Evolutionary conservation across 2,888 invertebrate genomes (phyloP).

Genomic region (Drosophila greeni): DNA sequence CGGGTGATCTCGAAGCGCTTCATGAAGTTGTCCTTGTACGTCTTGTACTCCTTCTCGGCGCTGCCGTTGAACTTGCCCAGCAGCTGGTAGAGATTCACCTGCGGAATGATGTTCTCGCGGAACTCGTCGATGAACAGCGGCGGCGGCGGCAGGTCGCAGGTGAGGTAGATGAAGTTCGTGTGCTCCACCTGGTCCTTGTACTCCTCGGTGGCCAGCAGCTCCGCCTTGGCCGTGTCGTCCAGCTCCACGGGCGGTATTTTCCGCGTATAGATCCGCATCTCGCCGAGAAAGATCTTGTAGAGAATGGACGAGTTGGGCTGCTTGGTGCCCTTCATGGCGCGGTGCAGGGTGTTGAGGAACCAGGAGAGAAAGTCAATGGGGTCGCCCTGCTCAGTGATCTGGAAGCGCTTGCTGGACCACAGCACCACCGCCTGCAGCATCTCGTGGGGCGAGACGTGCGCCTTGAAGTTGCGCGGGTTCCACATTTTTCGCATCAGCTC

Average conservation of each 20-base stretch:
- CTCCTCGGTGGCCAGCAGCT: constrained; percentile 88
- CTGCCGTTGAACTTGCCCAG: constrained; percentile 97
- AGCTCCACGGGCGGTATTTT: constrained; percentile 96
- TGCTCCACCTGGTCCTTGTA: constrained; percentile 93
- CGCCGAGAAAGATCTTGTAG: constrained; percentile 95
- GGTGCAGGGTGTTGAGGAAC: constrained; percentile 97
- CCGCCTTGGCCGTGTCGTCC: constrained; percentile 91
- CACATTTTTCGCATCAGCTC: constrained; percentile 97
- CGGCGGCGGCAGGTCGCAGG: constrained; percentile 97
- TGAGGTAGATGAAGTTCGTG: constrained; percentile 96
- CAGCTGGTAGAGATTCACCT: constrained; percentile 95
- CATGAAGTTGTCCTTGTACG: constrained; percentile 98
- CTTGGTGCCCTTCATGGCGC: constrained; percentile 95
- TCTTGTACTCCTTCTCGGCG: constrained; percentile 98
- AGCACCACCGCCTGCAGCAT: constrained; percentile 99
- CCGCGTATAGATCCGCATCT: constrained; percentile 92
- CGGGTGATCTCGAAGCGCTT: constrained; percentile 97
- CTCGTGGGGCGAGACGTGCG: constrained; percentile 99
- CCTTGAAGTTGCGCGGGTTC: constrained; percentile 99
- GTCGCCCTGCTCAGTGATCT: constrained; percentile 99
- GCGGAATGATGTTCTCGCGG: constrained; percentile 99
- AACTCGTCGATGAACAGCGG: constrained; percentile 98
- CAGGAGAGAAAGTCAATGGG: constrained; percentile 98
- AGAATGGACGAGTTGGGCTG: constrained; percentile 93
- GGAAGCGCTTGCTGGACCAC: constrained; percentile 97